Base-by-base conservation (phyloP, 2,888 invertebrate genomes). In the Leptopilina myrica region DNA sequence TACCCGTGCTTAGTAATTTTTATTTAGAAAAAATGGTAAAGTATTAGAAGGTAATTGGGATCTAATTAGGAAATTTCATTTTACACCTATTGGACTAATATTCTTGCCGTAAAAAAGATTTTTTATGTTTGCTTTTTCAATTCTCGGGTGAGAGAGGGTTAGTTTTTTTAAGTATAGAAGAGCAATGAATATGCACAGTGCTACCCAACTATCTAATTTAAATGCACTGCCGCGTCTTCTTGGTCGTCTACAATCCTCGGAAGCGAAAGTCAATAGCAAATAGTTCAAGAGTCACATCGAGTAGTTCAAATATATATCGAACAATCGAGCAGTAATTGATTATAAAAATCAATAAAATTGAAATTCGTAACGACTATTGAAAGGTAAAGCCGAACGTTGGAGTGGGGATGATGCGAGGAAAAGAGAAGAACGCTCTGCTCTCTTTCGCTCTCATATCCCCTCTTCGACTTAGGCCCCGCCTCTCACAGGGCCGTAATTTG, bases 221-320 rank as follows among this genome's bases (percentile, higher is more conserved):
- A 85, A 87, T 87, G 87, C 87, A 80, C 79, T 79, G 66, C 75
- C 82, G 82, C 82, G 73, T 75, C 80, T 78, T 77, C 80, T 77
- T 81, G 77, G 79, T 83, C 78, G 81, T 78, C 78, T 80, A 81
- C 73, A 79, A 76, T 79, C 82, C 76, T 59, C 77, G 79, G 81
- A 79, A 78, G 78, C 73, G 77, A 80, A 59, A 83, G 83, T 85
- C 86, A 84, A 84, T 84, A 83, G 84, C 86, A 85, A 87, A 87
- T 86, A 86, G 86, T 87, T 86, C 82, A 85, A 78, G 84, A 86
- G 86, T 87, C 85, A 84, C 86, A 86, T 85, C 83, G 79, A 82
- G 81, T 83, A 64, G 79, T 80, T 76, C 79, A 49, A 80, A 77
- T 64, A 53, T 73, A 62, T 73, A 62, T 76, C 64, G 59, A 77